Percentiles rank a stretch among this genome's conserved stretches.
These are phyloP conservation scores for Bursaphelenchus okinawaensis DNA, from an alignment of 2,888 invertebrate species.

Conservation along the genomic window DNA sequence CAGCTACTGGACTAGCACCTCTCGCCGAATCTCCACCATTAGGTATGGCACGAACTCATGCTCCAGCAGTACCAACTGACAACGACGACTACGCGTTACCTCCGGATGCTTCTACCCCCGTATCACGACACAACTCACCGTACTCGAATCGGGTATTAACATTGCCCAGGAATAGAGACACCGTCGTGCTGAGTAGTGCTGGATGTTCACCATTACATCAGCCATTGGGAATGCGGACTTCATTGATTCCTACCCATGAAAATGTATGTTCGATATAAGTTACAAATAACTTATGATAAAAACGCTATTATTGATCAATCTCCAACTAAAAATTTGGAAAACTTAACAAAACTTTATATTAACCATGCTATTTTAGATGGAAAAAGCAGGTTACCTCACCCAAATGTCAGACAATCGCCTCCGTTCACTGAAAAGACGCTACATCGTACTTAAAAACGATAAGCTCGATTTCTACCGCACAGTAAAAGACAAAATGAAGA, in stretches of 20 bases:
- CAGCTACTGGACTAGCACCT: not conserved
- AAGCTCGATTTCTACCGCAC: constrained; percentile 89
- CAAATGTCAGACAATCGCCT: constrained; percentile 81
- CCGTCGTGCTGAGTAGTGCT: not conserved
- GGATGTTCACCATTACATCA: constrained; percentile 9
- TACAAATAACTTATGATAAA: too few species aligned
- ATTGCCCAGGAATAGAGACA: constrained; percentile 6
- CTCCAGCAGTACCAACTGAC: constrained; percentile 3
- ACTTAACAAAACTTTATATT: not conserved
- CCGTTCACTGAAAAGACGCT: constrained; percentile 90
- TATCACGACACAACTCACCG: not conserved
- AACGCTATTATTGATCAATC: too few species aligned
- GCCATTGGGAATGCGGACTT: constrained; percentile 23
- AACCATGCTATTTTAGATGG: constrained; percentile 58
- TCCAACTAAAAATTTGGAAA: not conserved
- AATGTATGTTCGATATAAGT: too few species aligned
- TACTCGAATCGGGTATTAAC: not conserved
- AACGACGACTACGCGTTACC: constrained; percentile 26
- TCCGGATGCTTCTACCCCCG: constrained; percentile 19
- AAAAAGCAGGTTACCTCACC: constrained; percentile 81
- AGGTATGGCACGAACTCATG: constrained; percentile 18
- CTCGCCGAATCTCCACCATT: constrained; percentile 20
- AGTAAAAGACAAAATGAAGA: constrained; percentile 59
- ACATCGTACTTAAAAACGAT: constrained; percentile 90
- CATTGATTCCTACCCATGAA: constrained; percentile 30